These are phyloP conservation scores for Pseudopleuronectes americanus DNA, from an alignment of 2,797 vertebrate genomes.

Conservation along the genomic window DNA sequence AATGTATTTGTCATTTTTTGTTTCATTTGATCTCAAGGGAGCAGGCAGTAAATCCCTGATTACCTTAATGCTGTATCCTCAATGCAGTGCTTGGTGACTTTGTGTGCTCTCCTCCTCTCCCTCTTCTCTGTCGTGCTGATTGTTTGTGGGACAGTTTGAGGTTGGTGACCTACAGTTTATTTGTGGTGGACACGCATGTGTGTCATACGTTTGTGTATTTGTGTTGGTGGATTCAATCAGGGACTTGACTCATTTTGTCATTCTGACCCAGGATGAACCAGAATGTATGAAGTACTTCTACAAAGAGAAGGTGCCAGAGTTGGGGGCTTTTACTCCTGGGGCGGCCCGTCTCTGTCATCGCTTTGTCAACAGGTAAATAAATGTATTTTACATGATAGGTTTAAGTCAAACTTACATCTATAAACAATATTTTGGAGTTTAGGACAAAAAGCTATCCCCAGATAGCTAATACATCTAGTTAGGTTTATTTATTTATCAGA, in stretches of 20 bases:
- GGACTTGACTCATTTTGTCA: not conserved
- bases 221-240: not conserved
- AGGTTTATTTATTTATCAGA: too few species aligned
- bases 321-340: constrained; percentile 56
- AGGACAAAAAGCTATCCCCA: too few species aligned
- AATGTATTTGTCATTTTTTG: not conserved
- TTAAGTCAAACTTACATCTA: too few species aligned
- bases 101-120: constrained; percentile 45
- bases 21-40: not conserved
- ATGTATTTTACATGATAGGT: too few species aligned
- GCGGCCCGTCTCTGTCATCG: constrained; percentile 76
- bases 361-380: constrained; percentile 73
- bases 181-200: not conserved
- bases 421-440: too few species aligned
- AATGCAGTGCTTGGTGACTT: constrained; percentile 44
- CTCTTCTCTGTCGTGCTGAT: constrained; percentile 58
- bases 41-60: not conserved
- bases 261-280: constrained; percentile 56
- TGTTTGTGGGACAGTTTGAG: constrained; percentile 73
- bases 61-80: constrained; percentile 1
- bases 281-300: constrained; percentile 81
- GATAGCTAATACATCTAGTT: too few species aligned
- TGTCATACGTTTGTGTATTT: not conserved
- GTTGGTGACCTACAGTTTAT: constrained; percentile 41
- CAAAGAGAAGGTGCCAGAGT: constrained; percentile 72